These are phyloP conservation scores for Hypena proboscidalis DNA, from an alignment of 2,888 invertebrate species.

Conservation along the genomic window DNA sequence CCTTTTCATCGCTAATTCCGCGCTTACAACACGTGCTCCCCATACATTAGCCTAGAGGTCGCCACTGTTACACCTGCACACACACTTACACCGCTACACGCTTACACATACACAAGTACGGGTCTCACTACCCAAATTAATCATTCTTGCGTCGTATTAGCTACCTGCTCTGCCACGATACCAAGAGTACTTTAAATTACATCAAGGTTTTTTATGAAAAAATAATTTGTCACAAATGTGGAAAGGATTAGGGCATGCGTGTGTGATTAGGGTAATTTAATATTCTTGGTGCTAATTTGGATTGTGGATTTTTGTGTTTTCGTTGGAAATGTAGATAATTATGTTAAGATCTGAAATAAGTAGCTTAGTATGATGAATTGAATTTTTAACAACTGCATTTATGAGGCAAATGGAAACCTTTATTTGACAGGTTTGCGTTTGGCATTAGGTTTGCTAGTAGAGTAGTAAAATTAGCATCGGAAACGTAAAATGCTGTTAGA, in stretches of 20 bases:
- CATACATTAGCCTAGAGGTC: conserved; percentile 34
- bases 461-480: too few relatives aligned
- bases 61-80: neutral
- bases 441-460: too few relatives aligned
- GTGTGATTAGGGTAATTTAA: conserved; percentile 10
- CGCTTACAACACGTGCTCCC: conserved; percentile 25
- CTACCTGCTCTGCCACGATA: conserved; percentile 36
- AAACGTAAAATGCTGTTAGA: too few relatives aligned
- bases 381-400: too few relatives aligned
- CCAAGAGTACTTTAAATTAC: conserved; percentile 39
- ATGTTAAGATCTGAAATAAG: too few relatives aligned
- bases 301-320: neutral
- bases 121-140: conserved; percentile 36
- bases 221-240: conserved; percentile 19
- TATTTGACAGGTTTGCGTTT: too few relatives aligned
- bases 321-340: neutral
- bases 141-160: conserved; percentile 48
- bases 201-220: conserved; percentile 30
- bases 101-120: neutral
- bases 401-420: too few relatives aligned
- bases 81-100: neutral
- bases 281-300: conserved; percentile 5
- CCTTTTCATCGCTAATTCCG: neutral
- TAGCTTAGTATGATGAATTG: too few relatives aligned
- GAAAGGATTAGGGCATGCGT: conserved; percentile 12